Percentiles rank a stretch among this genome's conserved stretches.
These are phyloP conservation scores for Cyprinodon variegatus DNA, from an alignment of 2,113 vertebrate genomes.

Conservation along the genomic window DNA sequence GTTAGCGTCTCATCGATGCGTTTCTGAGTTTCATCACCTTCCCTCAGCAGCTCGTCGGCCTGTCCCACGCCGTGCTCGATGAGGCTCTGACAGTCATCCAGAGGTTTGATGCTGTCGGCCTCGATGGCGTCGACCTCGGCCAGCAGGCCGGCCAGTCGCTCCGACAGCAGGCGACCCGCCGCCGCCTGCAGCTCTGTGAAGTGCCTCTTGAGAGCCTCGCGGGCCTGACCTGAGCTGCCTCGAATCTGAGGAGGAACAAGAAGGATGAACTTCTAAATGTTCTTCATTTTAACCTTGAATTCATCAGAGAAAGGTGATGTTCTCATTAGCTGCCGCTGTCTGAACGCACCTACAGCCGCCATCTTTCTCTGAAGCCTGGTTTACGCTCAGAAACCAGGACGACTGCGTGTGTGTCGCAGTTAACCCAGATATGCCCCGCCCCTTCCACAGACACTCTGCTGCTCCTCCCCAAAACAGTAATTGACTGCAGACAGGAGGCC, in stretches of 20 bases:
- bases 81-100: slow-evolving; percentile 74
- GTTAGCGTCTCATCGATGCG: too few species aligned
- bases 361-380: too few species aligned
- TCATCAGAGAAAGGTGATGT: background rate
- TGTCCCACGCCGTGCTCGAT: slow-evolving; percentile 74
- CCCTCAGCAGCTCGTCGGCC: slow-evolving; percentile 72
- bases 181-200: slow-evolving; percentile 65
- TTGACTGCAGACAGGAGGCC: too few species aligned
- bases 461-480: too few species aligned
- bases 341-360: too few species aligned
- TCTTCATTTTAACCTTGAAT: background rate
- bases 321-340: background rate
- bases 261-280: too few species aligned
- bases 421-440: too few species aligned
- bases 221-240: slow-evolving; percentile 72
- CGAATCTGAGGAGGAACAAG: slow-evolving; percentile 38
- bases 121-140: slow-evolving; percentile 70
- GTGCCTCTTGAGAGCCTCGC: slow-evolving; percentile 69
- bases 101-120: slow-evolving; percentile 65
- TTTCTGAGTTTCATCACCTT: slow-evolving; percentile 32
- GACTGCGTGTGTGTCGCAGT: too few species aligned
- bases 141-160: slow-evolving; percentile 58
- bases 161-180: slow-evolving; percentile 50
- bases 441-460: too few species aligned
- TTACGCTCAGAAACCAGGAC: too few species aligned